Evolutionary conservation across 2,113 vertebrate genomes (phyloP).

Genomic region (Anolis sagrei): DNA sequence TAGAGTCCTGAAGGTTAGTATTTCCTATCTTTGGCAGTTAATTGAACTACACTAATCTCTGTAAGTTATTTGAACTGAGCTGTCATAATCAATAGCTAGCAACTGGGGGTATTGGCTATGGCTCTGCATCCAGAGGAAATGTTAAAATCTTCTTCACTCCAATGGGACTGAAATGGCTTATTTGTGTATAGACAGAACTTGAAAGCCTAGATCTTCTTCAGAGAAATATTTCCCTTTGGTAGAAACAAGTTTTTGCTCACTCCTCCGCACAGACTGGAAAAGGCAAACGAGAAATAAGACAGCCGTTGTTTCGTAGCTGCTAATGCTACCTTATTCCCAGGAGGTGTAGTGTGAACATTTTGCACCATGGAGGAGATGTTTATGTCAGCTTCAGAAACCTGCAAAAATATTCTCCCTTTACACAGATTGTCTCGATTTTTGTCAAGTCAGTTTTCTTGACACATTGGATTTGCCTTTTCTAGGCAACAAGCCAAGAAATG

Average conservation of each 20-base stretch:
- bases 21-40: too few species aligned
- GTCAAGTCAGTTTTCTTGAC: conserved; percentile 19
- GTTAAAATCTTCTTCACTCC: neutral
- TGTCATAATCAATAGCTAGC: neutral
- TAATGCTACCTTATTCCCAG: neutral
- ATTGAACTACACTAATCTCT: too few species aligned
- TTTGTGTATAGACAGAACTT: neutral
- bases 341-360: conserved; percentile 6
- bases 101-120: too few species aligned
- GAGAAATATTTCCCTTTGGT: neutral
- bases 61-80: too few species aligned
- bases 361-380: conserved; percentile 14
- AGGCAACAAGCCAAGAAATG: conserved; percentile 12
- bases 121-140: neutral
- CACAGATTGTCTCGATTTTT: conserved; percentile 22
- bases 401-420: neutral
- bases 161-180: neutral
- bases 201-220: neutral
- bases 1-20: too few species aligned
- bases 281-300: conserved; percentile 18
- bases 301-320: neutral
- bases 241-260: neutral
- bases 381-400: conserved; percentile 18
- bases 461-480: conserved; percentile 7
- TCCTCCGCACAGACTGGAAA: neutral